phyloP scores from a whole-genome alignment of 2,113 vertebrate genomes.

The Oreocharis arfaki region DNA sequence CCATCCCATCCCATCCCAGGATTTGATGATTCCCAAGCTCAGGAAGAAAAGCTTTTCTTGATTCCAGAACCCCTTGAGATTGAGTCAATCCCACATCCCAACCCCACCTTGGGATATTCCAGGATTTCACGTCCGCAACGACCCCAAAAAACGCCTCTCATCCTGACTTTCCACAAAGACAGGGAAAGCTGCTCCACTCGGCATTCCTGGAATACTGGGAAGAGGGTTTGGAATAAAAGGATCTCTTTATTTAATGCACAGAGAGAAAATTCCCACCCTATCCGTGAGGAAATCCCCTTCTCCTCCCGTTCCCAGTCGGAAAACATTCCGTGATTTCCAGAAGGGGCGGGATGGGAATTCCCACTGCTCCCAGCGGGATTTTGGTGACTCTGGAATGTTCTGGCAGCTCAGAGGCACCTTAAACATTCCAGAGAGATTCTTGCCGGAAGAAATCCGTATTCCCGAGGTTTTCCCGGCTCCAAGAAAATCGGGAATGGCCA shows the following conservation, averaged over 20 bases:
- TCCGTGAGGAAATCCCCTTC: neutral
- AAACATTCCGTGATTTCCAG: neutral
- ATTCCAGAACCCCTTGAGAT: neutral
- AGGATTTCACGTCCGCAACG: neutral
- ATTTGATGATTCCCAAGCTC: neutral
- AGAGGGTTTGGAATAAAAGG: neutral
- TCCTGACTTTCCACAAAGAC: neutral
- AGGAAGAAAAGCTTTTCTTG: neutral
- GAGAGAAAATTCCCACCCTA: neutral
- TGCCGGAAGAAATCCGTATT: neutral
- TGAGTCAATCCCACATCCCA: accelerated
- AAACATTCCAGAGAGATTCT: neutral
- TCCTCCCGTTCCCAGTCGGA: neutral
- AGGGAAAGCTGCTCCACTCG: neutral
- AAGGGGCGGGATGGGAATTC: neutral
- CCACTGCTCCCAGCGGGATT: neutral
- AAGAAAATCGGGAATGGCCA: slow-evolving; percentile 2
- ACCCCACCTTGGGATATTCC: accelerated
- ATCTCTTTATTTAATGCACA: neutral
- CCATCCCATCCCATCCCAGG: neutral
- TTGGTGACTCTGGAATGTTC: neutral
- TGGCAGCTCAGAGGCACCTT: neutral
- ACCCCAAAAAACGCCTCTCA: accelerated
- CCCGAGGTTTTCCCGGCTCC: neutral
- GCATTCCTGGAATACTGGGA: neutral